Evolutionary conservation across 2,113 vertebrate species (phyloP), one percentile per base, ranked within the genome.

Genomic region (Trinectes maculatus): DNA sequence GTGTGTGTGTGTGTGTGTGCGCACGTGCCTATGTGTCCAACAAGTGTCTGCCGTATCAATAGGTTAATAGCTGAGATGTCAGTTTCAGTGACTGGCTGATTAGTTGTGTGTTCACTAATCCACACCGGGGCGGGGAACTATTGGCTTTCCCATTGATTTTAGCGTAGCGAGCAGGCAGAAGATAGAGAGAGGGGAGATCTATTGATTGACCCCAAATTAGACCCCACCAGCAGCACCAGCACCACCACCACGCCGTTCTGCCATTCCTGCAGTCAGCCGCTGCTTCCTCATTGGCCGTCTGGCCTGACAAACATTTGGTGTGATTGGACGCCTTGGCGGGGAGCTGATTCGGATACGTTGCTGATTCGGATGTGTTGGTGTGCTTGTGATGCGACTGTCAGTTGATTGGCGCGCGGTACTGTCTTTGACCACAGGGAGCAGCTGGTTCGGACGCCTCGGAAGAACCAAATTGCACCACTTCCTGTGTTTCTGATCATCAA

Each of bases 131-230:
- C 76, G 69, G 85, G 81, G 92, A 90, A 90, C 89, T 92, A 91
- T 93, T 92, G 91, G 91, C 92, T 93, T 87, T 71, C 71, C 78
- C 89, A 94, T 94, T 93, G 92, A 94, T 93, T 93, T 92, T 91
- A 90, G 87, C 77, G 83, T 88, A 74, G 87, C 79, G 84, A 89
- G 90, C 87, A 89, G 88, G 84, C 86, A 91, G 91, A 92, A 89
- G 88, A 91, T 90, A 87, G 88, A 91, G 90, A 86, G 89, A 91
- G 89, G 86, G 85, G 82, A 90, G 87, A 89, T 92, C 83, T 93
- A 94, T 94, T 92, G 93, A 94, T 92, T 93, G 92, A 94, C 93
- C 93, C 91, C 87, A 93, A 93, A 93, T 93, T 93, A 93, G 91
- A 90, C 91, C 87, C 79, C 83, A 70, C 53, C 33, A 33, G 46